These are phyloP conservation scores for Lasioglossum leucozonium DNA, from an alignment of 2,888 invertebrate genomes.

Conservation along the genomic window DNA sequence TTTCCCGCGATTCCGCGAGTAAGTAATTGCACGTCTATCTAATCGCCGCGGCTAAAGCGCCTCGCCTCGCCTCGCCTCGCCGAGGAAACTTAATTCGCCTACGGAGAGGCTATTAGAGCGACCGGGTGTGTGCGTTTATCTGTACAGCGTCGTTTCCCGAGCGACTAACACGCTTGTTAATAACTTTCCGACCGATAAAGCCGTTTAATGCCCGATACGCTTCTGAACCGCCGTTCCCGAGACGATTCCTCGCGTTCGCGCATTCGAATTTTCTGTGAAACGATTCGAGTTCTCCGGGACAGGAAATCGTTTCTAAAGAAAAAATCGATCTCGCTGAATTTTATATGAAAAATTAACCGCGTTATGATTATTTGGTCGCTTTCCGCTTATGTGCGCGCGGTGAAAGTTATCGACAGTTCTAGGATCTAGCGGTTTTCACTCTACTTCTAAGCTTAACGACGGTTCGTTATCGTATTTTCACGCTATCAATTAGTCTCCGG, in stretches of 20 bases:
- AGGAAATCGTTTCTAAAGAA: too few species aligned
- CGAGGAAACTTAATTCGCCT: conserved; percentile 26
- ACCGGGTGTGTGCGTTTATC: conserved; percentile 26
- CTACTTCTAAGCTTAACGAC: neutral
- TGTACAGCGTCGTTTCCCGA: conserved; percentile 2
- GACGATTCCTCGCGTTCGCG: neutral
- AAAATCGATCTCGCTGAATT: neutral
- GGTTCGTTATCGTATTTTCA: neutral
- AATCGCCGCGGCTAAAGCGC: neutral
- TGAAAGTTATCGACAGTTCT: neutral
- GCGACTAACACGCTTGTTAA: conserved; percentile 27
- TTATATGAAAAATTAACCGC: neutral
- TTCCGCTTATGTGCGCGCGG: neutral
- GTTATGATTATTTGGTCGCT: neutral
- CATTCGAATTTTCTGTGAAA: neutral
- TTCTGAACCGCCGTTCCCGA: too few species aligned
- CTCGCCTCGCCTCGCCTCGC: too few species aligned
- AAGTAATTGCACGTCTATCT: conserved; percentile 13
- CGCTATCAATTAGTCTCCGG: neutral
- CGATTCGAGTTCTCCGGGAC: neutral
- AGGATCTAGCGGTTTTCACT: neutral
- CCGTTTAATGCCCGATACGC: too few species aligned
- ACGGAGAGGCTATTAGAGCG: conserved; percentile 15
- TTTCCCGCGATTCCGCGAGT: neutral
- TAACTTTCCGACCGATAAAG: conserved; percentile 44